Conservation (phyloP, 1,140 invertebrate genomes). For the Lucilia cuprina region DNA sequence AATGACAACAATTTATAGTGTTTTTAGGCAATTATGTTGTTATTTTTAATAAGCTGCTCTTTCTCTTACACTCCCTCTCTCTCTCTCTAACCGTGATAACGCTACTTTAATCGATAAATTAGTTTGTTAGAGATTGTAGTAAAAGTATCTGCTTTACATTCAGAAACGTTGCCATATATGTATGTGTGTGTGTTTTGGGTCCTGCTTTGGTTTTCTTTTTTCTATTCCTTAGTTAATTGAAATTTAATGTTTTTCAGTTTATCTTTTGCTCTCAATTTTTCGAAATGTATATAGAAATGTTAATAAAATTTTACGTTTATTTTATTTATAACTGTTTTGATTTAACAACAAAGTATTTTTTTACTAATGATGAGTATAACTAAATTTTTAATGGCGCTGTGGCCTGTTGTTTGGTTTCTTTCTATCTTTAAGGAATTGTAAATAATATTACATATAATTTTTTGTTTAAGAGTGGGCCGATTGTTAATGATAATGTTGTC, state of each 20-base stretch:
- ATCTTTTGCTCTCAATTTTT: background rate
- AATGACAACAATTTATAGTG: background rate
- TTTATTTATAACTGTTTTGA: background rate
- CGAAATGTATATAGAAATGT: background rate
- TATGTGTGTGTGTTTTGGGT: background rate
- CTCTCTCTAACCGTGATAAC: background rate
- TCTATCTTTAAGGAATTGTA: too few species aligned
- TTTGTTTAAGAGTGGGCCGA: background rate
- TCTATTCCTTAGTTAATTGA: background rate
- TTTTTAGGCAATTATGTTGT: slow-evolving; percentile 8
- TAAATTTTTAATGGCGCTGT: too few species aligned
- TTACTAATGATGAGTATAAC: too few species aligned
- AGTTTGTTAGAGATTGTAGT: background rate
- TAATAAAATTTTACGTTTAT: background rate
- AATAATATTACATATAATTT: background rate
- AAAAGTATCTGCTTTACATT: background rate
- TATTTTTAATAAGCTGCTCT: background rate
- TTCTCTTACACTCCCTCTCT: background rate
- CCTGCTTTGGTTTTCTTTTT: background rate
- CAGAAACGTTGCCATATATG: too few species aligned
- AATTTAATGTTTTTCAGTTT: background rate
- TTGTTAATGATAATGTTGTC: background rate
- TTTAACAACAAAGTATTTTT: background rate
- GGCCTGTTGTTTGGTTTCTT: background rate
- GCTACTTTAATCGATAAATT: background rate